Base-by-base conservation (phyloP, 1,140 invertebrate species). In the Zaprionus lachaisei region DNA sequence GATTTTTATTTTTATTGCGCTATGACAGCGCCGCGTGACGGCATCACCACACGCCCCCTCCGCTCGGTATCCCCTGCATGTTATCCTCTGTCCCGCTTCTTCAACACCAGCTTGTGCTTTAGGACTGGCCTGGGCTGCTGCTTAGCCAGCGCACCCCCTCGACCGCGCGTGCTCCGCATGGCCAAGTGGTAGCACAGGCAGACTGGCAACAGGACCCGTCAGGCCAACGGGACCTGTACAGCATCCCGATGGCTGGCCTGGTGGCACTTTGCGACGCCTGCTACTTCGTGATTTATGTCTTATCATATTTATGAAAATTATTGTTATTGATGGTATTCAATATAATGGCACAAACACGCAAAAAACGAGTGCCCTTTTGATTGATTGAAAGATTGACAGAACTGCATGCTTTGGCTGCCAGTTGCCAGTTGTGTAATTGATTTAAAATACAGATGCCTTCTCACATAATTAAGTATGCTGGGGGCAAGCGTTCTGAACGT, bases 1-100 rank as follows among this genome's bases (percentile, higher is more conserved):
- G 87, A 91, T 91, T 91, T 91, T 91, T 91, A 91, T 91, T 91
- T 91, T 89, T 89, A 89, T 89, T 89, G 79, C 85, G 85, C 85
- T 83, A 89, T 89, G 85, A 89, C 85, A 89, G 83, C 85, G 76
- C 81, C 85, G 81, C 81, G 76, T 89, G 84, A 89, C 81, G 85
- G 72, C 87, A 76, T 75, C 85, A 76, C 85, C 70, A 62, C 60
- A 57, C 64, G 54, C 49, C 61, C 68, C 41, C 24, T 49, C 60
- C 58, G 24, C 20, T 37, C 14, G 5, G 5, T 6, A 11, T 44
- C 58, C 54, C 20, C 14, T 26, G 47, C 15, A 38, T 24, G 57
- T 22, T 15, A 24, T 55, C 20, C 57, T 7, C 6, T 37, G 56
- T 77, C 55, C 69, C 65, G 69, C 67, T 58, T 70, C 55, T 64